Percentiles rank a stretch among this genome's conserved stretches.
Conservation (phyloP, 2,797 vertebrate species). For the Coccyzus lansbergi region DNA sequence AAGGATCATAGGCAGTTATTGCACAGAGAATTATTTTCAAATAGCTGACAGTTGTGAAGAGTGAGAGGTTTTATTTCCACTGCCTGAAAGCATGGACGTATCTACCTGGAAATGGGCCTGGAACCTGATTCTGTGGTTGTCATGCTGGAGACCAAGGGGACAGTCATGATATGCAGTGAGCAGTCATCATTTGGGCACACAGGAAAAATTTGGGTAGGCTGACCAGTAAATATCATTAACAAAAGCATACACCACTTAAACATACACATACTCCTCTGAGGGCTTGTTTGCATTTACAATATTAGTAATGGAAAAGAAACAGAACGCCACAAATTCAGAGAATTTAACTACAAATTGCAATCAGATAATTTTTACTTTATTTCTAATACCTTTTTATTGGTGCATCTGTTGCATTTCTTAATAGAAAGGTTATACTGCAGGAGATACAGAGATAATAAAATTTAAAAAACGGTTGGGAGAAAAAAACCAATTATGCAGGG, state of each 20-base stretch:
- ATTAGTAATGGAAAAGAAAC: not conserved
- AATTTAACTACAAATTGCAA: not conserved
- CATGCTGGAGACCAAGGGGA: not conserved
- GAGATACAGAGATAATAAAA: not conserved
- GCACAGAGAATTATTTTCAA: not conserved
- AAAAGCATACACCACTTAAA: not conserved
- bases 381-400: not conserved
- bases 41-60: not conserved
- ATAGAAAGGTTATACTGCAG: not conserved
- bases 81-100: not conserved
- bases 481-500: constrained; percentile 4
- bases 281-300: not conserved
- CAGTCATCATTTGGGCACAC: not conserved
- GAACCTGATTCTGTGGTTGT: not conserved
- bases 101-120: not conserved
- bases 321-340: not conserved
- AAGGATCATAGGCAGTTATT: not conserved
- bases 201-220: not conserved
- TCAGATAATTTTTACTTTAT: not conserved
- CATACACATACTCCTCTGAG: not conserved
- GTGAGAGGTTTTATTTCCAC: not conserved
- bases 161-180: not conserved
- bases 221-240: not conserved
- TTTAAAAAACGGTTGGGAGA: not conserved
- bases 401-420: not conserved